Base-by-base conservation (phyloP, 1,140 invertebrate species). In the Drosophila neocordata region DNA sequence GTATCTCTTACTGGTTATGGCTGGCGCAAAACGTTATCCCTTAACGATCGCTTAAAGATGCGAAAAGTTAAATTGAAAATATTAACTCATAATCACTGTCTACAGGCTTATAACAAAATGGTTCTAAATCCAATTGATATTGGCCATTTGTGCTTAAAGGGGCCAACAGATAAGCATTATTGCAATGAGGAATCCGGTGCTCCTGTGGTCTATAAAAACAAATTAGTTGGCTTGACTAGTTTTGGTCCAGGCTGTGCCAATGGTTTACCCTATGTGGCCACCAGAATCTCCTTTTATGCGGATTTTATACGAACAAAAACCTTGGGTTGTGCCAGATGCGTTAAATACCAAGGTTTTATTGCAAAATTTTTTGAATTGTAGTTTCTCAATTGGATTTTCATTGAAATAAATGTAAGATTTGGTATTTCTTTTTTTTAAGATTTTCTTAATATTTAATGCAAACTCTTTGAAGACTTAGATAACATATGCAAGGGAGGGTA, bases 381-480 rank as follows among this genome's bases (percentile, higher is more conserved):
- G 61, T 55, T 1, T 13, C 7, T 11, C 48, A 18, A 15, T 31
- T 3, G 6, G 13, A 44, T 41, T 24, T 59, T 44, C 9, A 27
- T 31, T 31, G 27, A 48, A 20, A 48, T 48, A 48, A 13, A 20
- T 18, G n/a, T 2, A 48, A 44, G 41, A 44, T 18, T 44, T 41
- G 1, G 13, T 4, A 15, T 41, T 41, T 13, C 13, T 13, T 41
- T 41, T 38, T 13, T 38, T 5, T 7, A 44, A 18, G 11, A 48
- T 31, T 31, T 31, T 7, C 41, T 48, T 48, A 48, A 20, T 9
- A 11, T 48, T 13, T 48, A 11, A 44, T 44, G 37, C 27, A 61
- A 75, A 71, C 44, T 53, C 55, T 62, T 80, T 84, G 65, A 67
- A 60, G 41, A 61, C 65, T 53, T 73, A 68, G 48, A 38, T 51